Evolutionary conservation across 2,113 vertebrate species (phyloP).

Genomic region (Struthio camelus): DNA sequence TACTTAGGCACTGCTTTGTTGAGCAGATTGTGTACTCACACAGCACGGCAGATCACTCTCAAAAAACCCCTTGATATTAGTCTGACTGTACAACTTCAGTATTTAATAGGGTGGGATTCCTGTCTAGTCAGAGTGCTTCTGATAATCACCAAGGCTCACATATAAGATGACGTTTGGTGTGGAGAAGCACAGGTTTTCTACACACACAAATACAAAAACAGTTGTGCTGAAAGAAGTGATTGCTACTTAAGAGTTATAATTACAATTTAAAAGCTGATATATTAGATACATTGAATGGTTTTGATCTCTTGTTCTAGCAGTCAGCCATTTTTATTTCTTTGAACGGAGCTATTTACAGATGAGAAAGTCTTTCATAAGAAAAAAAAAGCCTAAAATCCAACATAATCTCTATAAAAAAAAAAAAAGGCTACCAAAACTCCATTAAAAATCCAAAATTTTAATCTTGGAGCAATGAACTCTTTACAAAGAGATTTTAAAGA

Average conservation of each 20-base stretch:
- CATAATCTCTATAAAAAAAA: neutral
- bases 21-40: neutral
- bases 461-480: neutral
- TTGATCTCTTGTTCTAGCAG: neutral
- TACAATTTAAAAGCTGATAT: neutral
- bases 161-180: neutral
- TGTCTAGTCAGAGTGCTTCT: neutral
- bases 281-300: neutral
- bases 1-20: fast-evolving
- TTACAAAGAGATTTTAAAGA: constrained; percentile 35
- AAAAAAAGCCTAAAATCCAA: neutral
- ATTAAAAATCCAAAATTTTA: constrained; percentile 20
- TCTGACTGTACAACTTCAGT: neutral
- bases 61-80: neutral
- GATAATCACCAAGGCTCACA: neutral
- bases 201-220: neutral
- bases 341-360: neutral
- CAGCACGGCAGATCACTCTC: neutral
- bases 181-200: neutral
- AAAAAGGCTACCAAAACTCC: neutral
- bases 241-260: neutral
- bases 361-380: neutral
- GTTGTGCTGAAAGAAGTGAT: neutral
- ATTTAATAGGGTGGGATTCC: neutral
- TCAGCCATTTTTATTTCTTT: neutral